Evolutionary conservation across 2,113 vertebrate genomes (phyloP).

Genomic region (Pseudois nayaur): DNA sequence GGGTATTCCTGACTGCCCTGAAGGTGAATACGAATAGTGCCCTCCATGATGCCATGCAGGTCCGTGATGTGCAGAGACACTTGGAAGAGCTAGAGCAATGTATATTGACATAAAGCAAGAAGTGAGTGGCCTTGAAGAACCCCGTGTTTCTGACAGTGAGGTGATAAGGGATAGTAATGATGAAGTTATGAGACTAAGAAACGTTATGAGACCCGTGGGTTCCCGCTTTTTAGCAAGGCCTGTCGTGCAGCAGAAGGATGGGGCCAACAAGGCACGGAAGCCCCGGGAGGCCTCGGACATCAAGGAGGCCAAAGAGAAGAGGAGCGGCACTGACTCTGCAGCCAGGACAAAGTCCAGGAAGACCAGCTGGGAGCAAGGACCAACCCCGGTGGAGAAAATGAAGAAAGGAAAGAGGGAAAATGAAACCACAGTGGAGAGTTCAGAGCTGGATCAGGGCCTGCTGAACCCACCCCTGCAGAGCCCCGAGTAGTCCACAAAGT

Average conservation of each 20-base stretch:
- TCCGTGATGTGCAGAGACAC: neutral
- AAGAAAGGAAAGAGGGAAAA: constrained; percentile 99
- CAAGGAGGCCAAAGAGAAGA: neutral
- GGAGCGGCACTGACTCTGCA: neutral
- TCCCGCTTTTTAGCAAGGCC: neutral
- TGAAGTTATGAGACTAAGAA: neutral
- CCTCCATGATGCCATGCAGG: neutral
- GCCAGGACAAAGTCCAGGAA: neutral
- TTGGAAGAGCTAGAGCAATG: neutral
- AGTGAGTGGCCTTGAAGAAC: neutral
- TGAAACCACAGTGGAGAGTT: constrained; percentile 84
- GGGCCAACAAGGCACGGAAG: neutral
- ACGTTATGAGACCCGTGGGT: neutral
- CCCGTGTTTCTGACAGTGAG: neutral
- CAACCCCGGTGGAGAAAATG: constrained; percentile 93
- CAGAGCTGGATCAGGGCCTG: constrained; percentile 89
- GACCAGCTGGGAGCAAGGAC: constrained; percentile 85
- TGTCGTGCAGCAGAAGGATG: neutral
- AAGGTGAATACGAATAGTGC: neutral
- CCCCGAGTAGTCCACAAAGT: constrained; percentile 90
- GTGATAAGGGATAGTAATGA: neutral
- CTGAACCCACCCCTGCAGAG: constrained; percentile 85
- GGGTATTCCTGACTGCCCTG: neutral
- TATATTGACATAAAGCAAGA: neutral
- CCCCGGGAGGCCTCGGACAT: neutral